These are phyloP conservation scores for Gasteruption jaculator DNA, from an alignment of 2,888 invertebrate genomes.

Conservation along the genomic window DNA sequence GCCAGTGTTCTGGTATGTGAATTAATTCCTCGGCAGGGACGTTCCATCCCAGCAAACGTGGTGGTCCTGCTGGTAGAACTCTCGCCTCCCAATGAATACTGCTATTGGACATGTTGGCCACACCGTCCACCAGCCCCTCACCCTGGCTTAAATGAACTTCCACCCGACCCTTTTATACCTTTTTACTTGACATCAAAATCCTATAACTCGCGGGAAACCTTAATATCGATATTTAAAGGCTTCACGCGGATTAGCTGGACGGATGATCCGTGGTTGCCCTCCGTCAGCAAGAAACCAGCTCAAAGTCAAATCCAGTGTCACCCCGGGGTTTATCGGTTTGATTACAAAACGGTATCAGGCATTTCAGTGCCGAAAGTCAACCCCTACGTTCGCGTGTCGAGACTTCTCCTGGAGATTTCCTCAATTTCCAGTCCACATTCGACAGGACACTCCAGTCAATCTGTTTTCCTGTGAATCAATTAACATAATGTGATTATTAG, in stretches of 20 bases:
- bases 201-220: constrained; percentile 29
- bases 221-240: constrained; percentile 35
- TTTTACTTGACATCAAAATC: constrained; percentile 21
- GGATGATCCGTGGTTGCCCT: constrained; percentile 41
- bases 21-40: constrained; percentile 71
- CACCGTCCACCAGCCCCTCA: constrained; percentile 41
- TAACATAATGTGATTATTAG: too few relatives aligned
- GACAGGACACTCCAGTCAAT: too few relatives aligned
- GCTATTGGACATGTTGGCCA: constrained; percentile 40
- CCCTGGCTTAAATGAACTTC: constrained; percentile 29
- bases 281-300: constrained; percentile 38
- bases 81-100: constrained; percentile 45
- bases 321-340: too few relatives aligned
- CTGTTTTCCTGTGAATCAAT: too few relatives aligned
- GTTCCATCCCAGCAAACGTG: constrained; percentile 68
- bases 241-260: constrained; percentile 39
- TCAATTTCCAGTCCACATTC: too few relatives aligned
- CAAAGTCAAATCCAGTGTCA: constrained; percentile 41
- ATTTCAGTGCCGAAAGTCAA: too few relatives aligned
- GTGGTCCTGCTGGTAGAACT: constrained; percentile 42
- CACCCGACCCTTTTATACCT: constrained; percentile 30
- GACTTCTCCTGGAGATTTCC: background rate
- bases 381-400: background rate
- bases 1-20: constrained; percentile 72
- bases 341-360: too few relatives aligned